These are phyloP conservation scores for Macroramphosus scolopax DNA, from an alignment of 2,797 vertebrate genomes.

Conservation along the genomic window DNA sequence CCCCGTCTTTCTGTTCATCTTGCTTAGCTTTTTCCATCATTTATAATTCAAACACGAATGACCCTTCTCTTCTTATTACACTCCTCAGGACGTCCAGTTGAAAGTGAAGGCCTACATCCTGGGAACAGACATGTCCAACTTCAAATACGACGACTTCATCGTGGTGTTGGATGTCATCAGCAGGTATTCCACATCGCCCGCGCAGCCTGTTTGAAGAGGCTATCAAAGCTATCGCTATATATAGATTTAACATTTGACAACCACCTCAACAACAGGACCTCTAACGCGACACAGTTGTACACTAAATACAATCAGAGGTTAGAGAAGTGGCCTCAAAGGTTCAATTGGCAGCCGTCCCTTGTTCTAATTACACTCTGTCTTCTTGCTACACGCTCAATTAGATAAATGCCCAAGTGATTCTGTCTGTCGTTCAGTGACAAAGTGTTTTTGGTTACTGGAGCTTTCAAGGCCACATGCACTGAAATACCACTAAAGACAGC, in stretches of 20 bases:
- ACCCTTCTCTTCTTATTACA: not conserved
- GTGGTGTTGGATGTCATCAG: constrained; percentile 97
- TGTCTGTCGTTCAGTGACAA: constrained; percentile 25
- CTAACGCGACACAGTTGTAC: no score
- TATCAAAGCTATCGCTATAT: no score
- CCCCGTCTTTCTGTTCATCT: no score
- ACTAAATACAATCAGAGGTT: no score
- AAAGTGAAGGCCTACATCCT: constrained; percentile 98
- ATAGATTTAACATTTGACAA: no score
- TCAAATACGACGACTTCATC: constrained; percentile 99
- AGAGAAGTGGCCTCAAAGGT: no score
- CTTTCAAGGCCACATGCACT: constrained; percentile 6
- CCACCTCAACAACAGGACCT: no score
- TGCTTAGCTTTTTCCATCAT: not conserved
- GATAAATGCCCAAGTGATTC: not conserved
- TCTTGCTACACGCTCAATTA: constrained; percentile 21
- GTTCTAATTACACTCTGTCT: constrained; percentile 2
- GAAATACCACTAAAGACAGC: constrained; percentile 4
- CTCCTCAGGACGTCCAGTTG: constrained; percentile 90
- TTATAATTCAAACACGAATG: no score
- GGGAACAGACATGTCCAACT: constrained; percentile 97
- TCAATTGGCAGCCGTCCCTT: constrained; percentile 23
- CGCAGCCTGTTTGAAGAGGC: no score
- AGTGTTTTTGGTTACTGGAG: constrained; percentile 3
- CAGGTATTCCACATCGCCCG: constrained; percentile 87